A percentile compares a stretch with the other conserved stretches of the same genome.
These are phyloP conservation scores for Lophius piscatorius DNA, from an alignment of 2,113 vertebrate species.

Conservation along the genomic window DNA sequence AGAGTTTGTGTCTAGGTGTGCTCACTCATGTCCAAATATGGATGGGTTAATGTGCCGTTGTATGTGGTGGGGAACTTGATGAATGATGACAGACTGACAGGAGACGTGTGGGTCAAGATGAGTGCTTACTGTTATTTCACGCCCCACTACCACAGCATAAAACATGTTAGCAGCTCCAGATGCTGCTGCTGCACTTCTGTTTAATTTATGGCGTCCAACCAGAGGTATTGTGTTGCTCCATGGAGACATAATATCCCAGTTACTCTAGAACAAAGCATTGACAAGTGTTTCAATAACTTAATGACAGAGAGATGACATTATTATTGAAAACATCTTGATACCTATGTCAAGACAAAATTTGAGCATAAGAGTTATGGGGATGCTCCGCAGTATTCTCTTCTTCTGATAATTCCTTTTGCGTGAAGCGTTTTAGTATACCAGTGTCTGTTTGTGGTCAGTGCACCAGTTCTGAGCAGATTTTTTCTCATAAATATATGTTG, in stretches of 20 bases:
- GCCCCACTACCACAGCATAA: no score
- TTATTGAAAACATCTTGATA: background rate
- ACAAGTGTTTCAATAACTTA: constrained; percentile 18
- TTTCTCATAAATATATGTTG: no score
- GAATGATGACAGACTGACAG: constrained; percentile 38
- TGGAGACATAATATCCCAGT: constrained; percentile 24
- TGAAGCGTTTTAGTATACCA: background rate
- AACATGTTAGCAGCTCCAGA: constrained; percentile 46
- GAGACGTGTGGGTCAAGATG: constrained; percentile 26
- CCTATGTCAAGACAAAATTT: constrained; percentile 1
- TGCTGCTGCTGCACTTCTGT: constrained; percentile 36
- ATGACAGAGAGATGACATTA: background rate
- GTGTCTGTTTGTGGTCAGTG: constrained; percentile 3
- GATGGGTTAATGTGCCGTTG: constrained; percentile 1
- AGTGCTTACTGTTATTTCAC: constrained; percentile 47
- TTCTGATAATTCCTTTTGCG: background rate
- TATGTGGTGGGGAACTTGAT: constrained; percentile 11
- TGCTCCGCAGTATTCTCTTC: background rate
- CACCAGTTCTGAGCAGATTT: no score
- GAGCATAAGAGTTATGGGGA: background rate
- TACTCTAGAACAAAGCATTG: constrained; percentile 10
- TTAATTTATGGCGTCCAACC: constrained; percentile 23
- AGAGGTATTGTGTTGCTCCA: constrained; percentile 16
- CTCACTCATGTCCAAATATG: constrained; percentile 4
- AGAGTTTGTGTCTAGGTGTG: background rate